Percentiles rank a stretch among this genome's conserved stretches.
phyloP scores from a whole-genome alignment of 2,797 vertebrate genomes.

The Myotis planiceps region DNA sequence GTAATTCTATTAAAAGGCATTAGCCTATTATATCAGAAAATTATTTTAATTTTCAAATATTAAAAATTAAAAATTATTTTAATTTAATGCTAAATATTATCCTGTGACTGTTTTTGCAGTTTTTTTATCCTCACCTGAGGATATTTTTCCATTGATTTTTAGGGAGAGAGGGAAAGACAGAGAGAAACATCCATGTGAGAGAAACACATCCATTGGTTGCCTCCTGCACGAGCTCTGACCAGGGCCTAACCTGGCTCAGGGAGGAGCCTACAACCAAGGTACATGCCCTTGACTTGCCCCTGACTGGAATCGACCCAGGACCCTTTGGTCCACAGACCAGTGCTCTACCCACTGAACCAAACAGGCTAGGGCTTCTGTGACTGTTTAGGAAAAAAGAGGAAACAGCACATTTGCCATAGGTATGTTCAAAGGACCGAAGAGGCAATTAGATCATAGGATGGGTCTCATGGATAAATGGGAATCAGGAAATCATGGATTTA shows the following conservation, averaged over 20 bases:
- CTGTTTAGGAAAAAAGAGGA: background rate
- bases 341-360: too few species aligned
- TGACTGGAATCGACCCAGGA: too few species aligned
- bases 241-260: too few species aligned
- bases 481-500: background rate
- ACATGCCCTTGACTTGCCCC: too few species aligned
- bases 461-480: background rate
- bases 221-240: too few species aligned
- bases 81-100: background rate
- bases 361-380: background rate
- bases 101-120: background rate
- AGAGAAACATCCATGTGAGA: too few species aligned
- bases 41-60: conserved; percentile 26
- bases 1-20: background rate
- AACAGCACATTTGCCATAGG: background rate
- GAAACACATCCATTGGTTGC: too few species aligned
- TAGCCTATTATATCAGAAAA: background rate
- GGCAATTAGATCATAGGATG: background rate
- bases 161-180: too few species aligned
- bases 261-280: too few species aligned
- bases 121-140: too few species aligned
- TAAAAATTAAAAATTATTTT: background rate
- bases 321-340: too few species aligned
- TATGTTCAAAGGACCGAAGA: background rate
- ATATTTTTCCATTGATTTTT: too few species aligned